Conservation (phyloP, 2,888 invertebrate species). For the Octonoba sinensis region DNA sequence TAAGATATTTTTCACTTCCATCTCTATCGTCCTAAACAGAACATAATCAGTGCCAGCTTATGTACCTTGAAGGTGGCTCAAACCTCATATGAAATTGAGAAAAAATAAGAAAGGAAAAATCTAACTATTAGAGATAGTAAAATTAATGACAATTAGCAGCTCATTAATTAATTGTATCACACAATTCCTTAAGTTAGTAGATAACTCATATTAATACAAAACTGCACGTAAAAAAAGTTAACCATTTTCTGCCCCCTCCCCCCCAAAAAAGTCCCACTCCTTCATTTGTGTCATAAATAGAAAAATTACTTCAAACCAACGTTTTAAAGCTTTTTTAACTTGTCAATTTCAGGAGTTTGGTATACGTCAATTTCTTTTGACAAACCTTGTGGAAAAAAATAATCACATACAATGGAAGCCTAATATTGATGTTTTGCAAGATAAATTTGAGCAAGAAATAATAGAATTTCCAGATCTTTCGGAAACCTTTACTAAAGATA, state of each 20-base stretch:
- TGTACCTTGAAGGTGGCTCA: no score
- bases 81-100: no score
- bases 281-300: neutral
- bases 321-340: neutral
- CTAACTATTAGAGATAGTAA: no score
- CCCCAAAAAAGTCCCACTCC: neutral
- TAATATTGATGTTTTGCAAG: conserved; percentile 80
- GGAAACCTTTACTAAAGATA: conserved; percentile 77
- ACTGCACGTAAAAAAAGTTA: no score
- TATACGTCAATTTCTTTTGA: conserved; percentile 81
- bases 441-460: conserved; percentile 78
- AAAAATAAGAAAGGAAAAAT: no score
- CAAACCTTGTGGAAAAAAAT: conserved; percentile 81
- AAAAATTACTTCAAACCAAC: neutral
- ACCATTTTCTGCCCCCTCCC: neutral
- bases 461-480: conserved; percentile 77
- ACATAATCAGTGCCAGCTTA: no score
- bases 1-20: no score
- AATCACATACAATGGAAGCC: conserved; percentile 82
- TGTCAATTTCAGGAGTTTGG: conserved; percentile 69
- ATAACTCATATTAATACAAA: no score
- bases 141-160: no score
- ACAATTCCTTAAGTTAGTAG: no score
- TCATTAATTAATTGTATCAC: no score
- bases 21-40: no score